Base-by-base conservation (phyloP, 2,113 vertebrate species). In the Fukomys damarensis region DNA sequence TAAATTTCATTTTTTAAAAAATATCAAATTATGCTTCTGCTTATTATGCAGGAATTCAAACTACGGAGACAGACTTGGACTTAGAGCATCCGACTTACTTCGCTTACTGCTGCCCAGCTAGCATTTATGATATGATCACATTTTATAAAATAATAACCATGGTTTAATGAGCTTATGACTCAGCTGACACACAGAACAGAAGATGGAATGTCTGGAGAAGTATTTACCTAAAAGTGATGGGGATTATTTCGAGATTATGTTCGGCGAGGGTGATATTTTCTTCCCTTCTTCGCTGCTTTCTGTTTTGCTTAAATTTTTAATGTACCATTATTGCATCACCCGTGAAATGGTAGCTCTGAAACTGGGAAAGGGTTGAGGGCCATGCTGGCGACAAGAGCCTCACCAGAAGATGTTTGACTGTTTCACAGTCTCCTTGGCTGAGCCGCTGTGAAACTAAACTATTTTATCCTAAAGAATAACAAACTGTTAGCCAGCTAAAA, bases 401-500 rank as follows among this genome's bases (percentile, higher is more conserved):
- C 41, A 41, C 13, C 96, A 89, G 65, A 96, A 97, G 86, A 81
- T 94, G 43, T 35, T 89, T 43, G 22, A 26, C 32, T 94, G 3
- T 94, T 97, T 89, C 65, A 85, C 17, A 2, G 12, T 94, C 30
- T 95, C 79, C 59, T 86, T 80, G 84, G 54, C 80, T 93, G 61
- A 89, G n/a, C 12, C 3, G 41, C 93, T 98, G 84, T 82, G 72
- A 86, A 96, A 72, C 80, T 63, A 93, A 96, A 96, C 30, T 96
- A 77, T 94, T 97, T 96, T 97, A 98, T 89, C 93, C 81, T 97
- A 84, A 85, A 98, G 83, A 94, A 92, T 82, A 85, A 81, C 96
- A 96, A 90, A 89, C 13, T 94, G 72, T 96, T 91, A 97, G 65
- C 74, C 87, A 94, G 86, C 81, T 96, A 94, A 97, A 96, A 96